phyloP scores from a whole-genome alignment of 2,888 invertebrate species.

The Phasia obesa region DNA sequence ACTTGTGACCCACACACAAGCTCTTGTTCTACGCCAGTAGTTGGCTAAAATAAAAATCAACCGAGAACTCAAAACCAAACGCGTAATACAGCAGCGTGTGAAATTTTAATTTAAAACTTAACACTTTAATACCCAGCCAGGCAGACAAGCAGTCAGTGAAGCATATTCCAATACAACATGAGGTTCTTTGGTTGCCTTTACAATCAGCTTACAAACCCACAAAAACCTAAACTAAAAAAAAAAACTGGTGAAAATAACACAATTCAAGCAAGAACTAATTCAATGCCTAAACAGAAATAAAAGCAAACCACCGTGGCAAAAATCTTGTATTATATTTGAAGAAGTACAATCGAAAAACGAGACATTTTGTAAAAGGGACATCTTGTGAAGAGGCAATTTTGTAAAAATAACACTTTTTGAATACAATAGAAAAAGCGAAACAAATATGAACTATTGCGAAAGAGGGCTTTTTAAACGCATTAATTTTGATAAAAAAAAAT shows the following conservation, averaged over 20 bases:
- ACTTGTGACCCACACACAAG: constrained; percentile 58
- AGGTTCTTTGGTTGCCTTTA: constrained; percentile 11
- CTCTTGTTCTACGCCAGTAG: constrained; percentile 48
- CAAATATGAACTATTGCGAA: too few relatives aligned
- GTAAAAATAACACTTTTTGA: too few relatives aligned
- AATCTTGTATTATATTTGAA: background rate
- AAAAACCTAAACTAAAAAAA: constrained; percentile 1
- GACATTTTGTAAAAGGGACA: background rate
- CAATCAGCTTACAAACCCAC: constrained; percentile 16
- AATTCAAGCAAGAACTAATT: constrained; percentile 40
- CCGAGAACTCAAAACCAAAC: constrained; percentile 31
- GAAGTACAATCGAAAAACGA: constrained; percentile 3
- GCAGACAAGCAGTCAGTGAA: constrained; percentile 7
- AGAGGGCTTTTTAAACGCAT: too few relatives aligned
- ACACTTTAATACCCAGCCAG: constrained; percentile 61
- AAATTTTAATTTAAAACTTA: constrained; percentile 67
- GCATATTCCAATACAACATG: constrained; percentile 24
- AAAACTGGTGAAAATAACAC: constrained; percentile 6
- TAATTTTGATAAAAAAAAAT: too few relatives aligned
- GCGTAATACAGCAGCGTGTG: constrained; percentile 70
- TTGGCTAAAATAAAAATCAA: background rate
- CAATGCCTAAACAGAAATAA: constrained; percentile 31
- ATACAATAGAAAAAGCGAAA: too few relatives aligned
- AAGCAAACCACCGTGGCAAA: constrained; percentile 6
- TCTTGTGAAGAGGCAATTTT: too few relatives aligned